phyloP scores from a whole-genome alignment of 1,140 invertebrate genomes.

The Mercenaria mercenaria region DNA sequence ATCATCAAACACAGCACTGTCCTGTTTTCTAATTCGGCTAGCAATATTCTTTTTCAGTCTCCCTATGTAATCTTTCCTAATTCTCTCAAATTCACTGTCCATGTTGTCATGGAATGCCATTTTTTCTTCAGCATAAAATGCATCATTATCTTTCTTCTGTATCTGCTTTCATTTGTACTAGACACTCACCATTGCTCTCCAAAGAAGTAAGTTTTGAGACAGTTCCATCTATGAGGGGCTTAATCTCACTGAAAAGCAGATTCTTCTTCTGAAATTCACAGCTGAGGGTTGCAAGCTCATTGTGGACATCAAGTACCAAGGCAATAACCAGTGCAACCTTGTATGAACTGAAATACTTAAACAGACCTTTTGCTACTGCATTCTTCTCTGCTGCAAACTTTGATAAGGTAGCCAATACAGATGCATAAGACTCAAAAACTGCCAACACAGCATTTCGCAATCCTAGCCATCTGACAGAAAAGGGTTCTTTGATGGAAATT shows the following conservation, averaged over 20 bases:
- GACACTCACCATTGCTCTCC: background rate
- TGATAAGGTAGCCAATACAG: background rate
- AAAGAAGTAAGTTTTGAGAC: background rate
- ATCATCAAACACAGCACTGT: background rate
- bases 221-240: background rate
- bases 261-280: conserved; percentile 21
- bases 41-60: background rate
- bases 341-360: conserved; percentile 21
- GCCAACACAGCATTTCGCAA: conserved; percentile 20
- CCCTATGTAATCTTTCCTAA: background rate
- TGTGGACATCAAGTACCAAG: conserved; percentile 34
- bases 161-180: background rate
- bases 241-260: conserved; percentile 4
- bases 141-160: background rate
- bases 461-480: conserved; percentile 22
- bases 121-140: background rate
- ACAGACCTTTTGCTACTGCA: background rate
- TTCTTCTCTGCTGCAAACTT: conserved; percentile 18
- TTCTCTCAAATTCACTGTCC: conserved; percentile 22
- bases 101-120: background rate
- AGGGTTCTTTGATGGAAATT: conserved; percentile 28
- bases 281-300: background rate
- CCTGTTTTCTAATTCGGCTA: background rate
- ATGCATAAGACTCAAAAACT: background rate
- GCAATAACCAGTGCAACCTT: conserved; percentile 33